Conservation (phyloP, 2,888 invertebrate genomes). For the Cryptocheilus praepositus region DNA sequence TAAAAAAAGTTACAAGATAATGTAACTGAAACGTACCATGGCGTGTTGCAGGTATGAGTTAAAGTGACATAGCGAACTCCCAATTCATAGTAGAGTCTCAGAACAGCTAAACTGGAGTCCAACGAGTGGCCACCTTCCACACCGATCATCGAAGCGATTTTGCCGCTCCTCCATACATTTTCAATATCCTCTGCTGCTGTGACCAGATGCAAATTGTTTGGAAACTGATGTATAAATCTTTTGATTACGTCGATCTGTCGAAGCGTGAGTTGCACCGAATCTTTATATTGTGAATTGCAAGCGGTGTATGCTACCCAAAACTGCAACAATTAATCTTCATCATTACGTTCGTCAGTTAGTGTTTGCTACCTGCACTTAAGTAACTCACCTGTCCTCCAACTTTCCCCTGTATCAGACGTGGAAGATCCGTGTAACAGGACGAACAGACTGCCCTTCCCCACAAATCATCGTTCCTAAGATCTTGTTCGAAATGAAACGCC, state of each 20-base stretch:
- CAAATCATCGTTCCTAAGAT: conserved; percentile 69
- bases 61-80: conserved; percentile 80
- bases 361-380: too few species aligned
- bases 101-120: conserved; percentile 77
- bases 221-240: conserved; percentile 75
- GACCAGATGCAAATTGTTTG: conserved; percentile 72
- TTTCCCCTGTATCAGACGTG: conserved; percentile 75
- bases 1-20: neutral
- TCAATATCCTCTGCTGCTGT: conserved; percentile 70
- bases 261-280: conserved; percentile 77
- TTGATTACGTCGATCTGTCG: conserved; percentile 81
- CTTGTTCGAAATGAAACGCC: conserved; percentile 70
- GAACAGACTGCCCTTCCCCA: conserved; percentile 71
- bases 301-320: conserved; percentile 79
- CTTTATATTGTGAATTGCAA: conserved; percentile 77
- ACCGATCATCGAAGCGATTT: conserved; percentile 79
- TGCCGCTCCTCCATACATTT: conserved; percentile 68
- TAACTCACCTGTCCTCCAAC: conserved; percentile 77
- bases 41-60: conserved; percentile 80
- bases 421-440: conserved; percentile 77
- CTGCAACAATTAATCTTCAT: conserved; percentile 67
- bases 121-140: conserved; percentile 81
- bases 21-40: conserved; percentile 74
- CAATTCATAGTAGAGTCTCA: conserved; percentile 78
- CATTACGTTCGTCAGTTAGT: too few species aligned